Base-by-base conservation (phyloP, 2,797 vertebrate species). In the Liparis tanakae region DNA sequence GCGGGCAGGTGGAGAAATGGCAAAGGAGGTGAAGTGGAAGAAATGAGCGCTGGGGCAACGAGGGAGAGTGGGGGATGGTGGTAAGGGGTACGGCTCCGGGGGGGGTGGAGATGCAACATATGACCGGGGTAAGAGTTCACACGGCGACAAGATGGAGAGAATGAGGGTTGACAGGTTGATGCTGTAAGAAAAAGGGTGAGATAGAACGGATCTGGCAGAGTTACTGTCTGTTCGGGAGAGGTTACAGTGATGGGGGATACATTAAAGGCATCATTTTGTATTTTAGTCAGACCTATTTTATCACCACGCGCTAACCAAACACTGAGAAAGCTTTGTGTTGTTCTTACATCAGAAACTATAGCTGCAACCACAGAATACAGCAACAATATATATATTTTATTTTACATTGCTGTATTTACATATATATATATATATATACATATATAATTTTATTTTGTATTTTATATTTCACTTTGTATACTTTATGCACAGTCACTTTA, bases 11-110 rank as follows among this genome's bases (percentile, higher is more conserved):
- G 89, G 87, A 92, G 82, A 79, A 70, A 91, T 87, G 83, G 86
- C 63, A 85, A 89, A 92, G 79, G 80, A 84, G 90, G 86, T 91
- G 93, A 93, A 94, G 91, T 91, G 93, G 93, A 94, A 94, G 89
- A 60, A 89, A 92, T 89, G 81, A 85, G 85, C 2, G 15, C 59
- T 75, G 78, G 80, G 86, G 80, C 74, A 83, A 84, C 74, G 66
- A 71, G 71, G 58, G 67, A 61, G 77, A 62, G 70, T 69, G 88
- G 87, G 89, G 89, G 89, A 85, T 85, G 90, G 91, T 72, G 72
- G 56, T 67, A 18, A 34, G 72, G 87, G 85, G 67, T 33, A 71
- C 22, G 6, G 59, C 12, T 25, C 80, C 15, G 72, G 87, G 59
- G 84, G 84, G 79, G 82, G 81, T 70, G 91, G 89, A 91, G 85